Evolutionary conservation across 2,797 vertebrate genomes (phyloP).

Genomic region (Chelon labrosus): DNA sequence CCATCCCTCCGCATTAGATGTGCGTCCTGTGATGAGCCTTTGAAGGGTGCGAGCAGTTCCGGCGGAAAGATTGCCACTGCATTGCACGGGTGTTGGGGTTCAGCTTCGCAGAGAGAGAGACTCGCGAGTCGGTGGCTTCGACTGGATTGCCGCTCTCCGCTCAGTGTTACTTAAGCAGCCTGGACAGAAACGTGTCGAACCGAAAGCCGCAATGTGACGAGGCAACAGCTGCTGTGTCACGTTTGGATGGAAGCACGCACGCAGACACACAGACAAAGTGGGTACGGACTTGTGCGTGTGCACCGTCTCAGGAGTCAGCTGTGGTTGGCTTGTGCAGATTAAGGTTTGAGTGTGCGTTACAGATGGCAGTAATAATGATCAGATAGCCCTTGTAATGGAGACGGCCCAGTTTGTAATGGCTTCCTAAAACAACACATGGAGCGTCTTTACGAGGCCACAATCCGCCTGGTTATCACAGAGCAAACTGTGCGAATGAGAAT

Average conservation of each 20-base stretch:
- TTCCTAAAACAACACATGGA: slow-evolving; percentile 85
- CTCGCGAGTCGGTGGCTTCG: slow-evolving; percentile 33
- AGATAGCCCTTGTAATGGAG: slow-evolving; percentile 83
- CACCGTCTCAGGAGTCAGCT: slow-evolving; percentile 72
- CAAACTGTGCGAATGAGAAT: slow-evolving; percentile 73
- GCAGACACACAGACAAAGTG: slow-evolving; percentile 24
- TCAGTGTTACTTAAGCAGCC: slow-evolving; percentile 58
- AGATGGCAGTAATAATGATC: slow-evolving; percentile 83
- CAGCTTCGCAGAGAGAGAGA: slow-evolving; percentile 10
- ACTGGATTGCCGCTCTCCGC: slow-evolving; percentile 9
- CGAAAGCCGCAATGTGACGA: slow-evolving; percentile 63
- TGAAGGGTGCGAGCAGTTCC: slow-evolving; percentile 76
- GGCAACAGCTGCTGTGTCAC: slow-evolving; percentile 72
- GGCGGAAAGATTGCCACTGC: slow-evolving; percentile 65
- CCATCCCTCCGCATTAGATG: slow-evolving; percentile 81
- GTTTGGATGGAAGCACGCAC: slow-evolving; percentile 39
- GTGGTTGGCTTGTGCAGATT: slow-evolving; percentile 75
- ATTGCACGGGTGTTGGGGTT: slow-evolving; percentile 58
- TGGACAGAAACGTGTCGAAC: slow-evolving; percentile 63
- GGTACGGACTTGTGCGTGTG: slow-evolving; percentile 28
- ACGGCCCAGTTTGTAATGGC: slow-evolving; percentile 80
- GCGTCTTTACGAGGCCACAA: slow-evolving; percentile 80
- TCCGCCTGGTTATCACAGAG: slow-evolving; percentile 74
- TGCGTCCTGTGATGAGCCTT: slow-evolving; percentile 81
- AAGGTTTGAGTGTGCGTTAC: slow-evolving; percentile 76